Evolutionary conservation across 2,113 vertebrate species (phyloP), one percentile per base, ranked within the genome.

Genomic region (Podilymbus podiceps): DNA sequence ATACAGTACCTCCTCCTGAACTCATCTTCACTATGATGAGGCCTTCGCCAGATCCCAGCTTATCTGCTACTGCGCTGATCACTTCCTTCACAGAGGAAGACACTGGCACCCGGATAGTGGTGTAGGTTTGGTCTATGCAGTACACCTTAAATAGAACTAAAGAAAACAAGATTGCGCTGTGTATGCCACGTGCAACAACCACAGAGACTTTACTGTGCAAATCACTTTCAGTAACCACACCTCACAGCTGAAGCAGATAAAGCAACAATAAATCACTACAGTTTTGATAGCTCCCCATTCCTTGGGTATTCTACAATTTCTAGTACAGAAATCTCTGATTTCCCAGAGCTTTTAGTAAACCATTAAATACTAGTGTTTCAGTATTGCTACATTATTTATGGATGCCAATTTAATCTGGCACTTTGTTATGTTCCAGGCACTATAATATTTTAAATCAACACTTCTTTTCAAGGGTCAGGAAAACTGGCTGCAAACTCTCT

Each of bases 111-210:
- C 99, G 98, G 74, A 99, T 99, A 21, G 99, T 99, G 53, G 98
- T 99, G 89, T 99, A 99, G 75, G 99, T 99, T 97, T 99, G 99
- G 98, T 99, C 99, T 73, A 98, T 95, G 98, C 99, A 99, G 97
- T 99, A 99, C 72, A 99, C 99, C 97, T 99, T 99, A 95, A 99
- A 99, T 38, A 99, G 98, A 96, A 99, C 99, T 99, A 90, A 86
- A 98, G 59, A 91, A 47, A 92, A 58, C 82, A 79, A 92, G 28
- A 80, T 46, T 21, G 30, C 4, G 38, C 2, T 6, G 35, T 52
- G 38, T 58, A 81, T 38, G 63, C 18, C 44, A 55, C 0, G 0
- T 22, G 13, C 56, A 66, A 87, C 38, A 59, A 50, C 2, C 25
- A 42, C n/a, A 63, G 21, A 78, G n/a, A 66, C 20, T 56, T 56